Conservation (phyloP, 2,113 vertebrate genomes). For the Terrapene triunguis region DNA sequence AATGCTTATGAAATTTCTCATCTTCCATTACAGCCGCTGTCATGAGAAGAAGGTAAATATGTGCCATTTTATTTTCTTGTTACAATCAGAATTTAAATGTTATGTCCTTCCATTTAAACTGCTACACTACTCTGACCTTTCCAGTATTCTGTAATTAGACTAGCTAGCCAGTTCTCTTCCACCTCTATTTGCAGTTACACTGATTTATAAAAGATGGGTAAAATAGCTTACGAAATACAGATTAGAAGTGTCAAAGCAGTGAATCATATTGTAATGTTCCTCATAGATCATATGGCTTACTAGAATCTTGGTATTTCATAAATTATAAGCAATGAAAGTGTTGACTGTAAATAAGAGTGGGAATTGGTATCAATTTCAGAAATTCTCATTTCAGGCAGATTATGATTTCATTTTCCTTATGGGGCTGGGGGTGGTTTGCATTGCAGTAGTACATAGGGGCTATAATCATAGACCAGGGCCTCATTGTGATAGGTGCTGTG, state of each 20-base stretch:
- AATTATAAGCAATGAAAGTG: background rate
- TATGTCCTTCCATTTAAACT: conserved; percentile 29
- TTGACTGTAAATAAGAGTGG: conserved; percentile 28
- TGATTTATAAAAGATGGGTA: conserved; percentile 44
- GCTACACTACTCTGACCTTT: background rate
- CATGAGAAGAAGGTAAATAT: background rate
- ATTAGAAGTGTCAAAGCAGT: background rate
- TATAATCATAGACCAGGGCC: background rate
- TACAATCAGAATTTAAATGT: background rate
- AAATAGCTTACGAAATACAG: background rate
- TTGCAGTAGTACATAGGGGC: background rate
- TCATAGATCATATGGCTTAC: conserved; percentile 18
- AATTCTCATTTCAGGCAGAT: background rate
- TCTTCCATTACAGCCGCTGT: background rate
- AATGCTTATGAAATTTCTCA: background rate
- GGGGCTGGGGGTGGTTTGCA: background rate
- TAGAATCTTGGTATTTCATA: conserved; percentile 17
- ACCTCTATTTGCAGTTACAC: conserved; percentile 17
- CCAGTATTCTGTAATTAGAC: conserved; percentile 41
- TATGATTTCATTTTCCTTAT: conserved; percentile 31
- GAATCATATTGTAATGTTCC: background rate
- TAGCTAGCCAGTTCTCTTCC: conserved; percentile 27
- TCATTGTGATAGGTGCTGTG: background rate
- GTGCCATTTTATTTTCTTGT: background rate
- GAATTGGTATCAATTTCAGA: background rate